phyloP scores from a whole-genome alignment of 2,888 invertebrate species.

The Megalurothrips usitatus region DNA sequence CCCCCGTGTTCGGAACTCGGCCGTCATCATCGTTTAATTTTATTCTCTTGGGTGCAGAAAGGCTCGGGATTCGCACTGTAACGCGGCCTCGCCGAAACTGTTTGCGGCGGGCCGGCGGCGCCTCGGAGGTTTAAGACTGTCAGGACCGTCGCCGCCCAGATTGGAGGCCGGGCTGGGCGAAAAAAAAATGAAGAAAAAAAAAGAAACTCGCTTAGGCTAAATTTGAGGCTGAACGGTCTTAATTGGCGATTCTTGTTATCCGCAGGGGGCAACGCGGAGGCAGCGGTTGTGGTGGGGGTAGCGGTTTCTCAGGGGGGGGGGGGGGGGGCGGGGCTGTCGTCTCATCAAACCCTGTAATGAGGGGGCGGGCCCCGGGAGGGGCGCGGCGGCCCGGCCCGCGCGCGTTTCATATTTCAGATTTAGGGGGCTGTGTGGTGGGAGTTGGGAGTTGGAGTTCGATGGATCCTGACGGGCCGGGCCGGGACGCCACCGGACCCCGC shows the following conservation, averaged over 20 bases:
- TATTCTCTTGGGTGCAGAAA: too few relatives aligned
- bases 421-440: background rate
- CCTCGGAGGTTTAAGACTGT: too few relatives aligned
- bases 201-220: background rate
- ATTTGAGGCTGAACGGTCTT: background rate
- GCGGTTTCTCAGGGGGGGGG: background rate
- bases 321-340: background rate
- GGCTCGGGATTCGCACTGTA: too few relatives aligned
- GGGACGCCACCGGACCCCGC: too few relatives aligned
- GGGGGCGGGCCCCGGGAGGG: background rate
- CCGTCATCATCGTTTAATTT: too few relatives aligned
- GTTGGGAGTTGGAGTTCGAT: background rate
- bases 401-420: slow-evolving; percentile 11
- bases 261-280: background rate
- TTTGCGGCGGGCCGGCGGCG: too few relatives aligned
- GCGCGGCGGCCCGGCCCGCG: background rate
- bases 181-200: too few relatives aligned
- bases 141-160: too few relatives aligned
- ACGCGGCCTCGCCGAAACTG: too few relatives aligned
- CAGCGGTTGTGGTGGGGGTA: background rate
- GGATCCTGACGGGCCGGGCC: too few relatives aligned
- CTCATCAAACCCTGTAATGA: slow-evolving; percentile 2
- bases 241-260: background rate
- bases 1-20: too few relatives aligned
- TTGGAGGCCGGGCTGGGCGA: too few relatives aligned